Evolutionary conservation across 2,888 invertebrate species (phyloP).

Genomic region (Argyra leucocephala): DNA sequence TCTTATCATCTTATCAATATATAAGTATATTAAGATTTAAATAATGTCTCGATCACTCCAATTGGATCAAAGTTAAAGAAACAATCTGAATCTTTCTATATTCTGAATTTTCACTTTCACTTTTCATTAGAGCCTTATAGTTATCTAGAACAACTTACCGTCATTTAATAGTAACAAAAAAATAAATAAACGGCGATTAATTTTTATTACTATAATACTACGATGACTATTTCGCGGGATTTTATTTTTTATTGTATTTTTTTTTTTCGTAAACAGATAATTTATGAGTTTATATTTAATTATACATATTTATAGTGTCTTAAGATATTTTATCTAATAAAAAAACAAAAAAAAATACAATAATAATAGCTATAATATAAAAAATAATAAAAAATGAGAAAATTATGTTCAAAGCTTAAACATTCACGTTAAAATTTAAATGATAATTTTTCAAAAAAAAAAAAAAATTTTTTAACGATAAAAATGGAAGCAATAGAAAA

Average conservation of each 20-base stretch:
- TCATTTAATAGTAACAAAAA: too few species aligned
- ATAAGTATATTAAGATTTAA: too few species aligned
- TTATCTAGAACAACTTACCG: too few species aligned
- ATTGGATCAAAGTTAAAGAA: too few species aligned
- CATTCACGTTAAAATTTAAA: constrained; percentile 3
- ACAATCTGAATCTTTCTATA: too few species aligned
- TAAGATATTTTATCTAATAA: not conserved
- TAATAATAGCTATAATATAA: too few species aligned
- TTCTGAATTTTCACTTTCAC: too few species aligned
- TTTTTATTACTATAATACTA: too few species aligned
- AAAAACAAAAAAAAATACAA: too few species aligned
- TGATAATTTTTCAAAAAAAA: not conserved
- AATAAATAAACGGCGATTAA: not conserved
- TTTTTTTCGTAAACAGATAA: not conserved
- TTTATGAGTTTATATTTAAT: constrained; percentile 6
- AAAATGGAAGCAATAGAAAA: not conserved
- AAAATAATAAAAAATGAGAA: not conserved
- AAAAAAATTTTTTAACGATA: not conserved
- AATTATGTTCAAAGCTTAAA: not conserved
- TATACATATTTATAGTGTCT: not conserved
- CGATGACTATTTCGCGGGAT: not conserved
- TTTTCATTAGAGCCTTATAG: too few species aligned
- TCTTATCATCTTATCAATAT: too few species aligned
- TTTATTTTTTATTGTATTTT: not conserved
- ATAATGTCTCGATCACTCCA: too few species aligned